Conservation (phyloP, 2,797 vertebrate genomes). For the Sebastes itinus region DNA sequence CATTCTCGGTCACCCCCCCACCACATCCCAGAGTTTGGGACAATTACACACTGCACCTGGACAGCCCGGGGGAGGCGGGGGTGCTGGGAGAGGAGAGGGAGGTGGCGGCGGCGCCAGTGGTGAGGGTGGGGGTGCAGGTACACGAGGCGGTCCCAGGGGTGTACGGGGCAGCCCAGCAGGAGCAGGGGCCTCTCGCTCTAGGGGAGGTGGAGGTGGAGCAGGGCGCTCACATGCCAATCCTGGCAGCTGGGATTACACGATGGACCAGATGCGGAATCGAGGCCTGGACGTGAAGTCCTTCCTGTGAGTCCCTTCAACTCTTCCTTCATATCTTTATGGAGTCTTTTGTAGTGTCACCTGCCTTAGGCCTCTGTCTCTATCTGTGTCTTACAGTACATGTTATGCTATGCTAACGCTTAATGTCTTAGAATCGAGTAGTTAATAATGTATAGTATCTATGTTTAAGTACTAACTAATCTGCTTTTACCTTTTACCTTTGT, state of each 20-base stretch:
- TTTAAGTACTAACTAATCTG: constrained; percentile 22
- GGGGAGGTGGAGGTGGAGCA: constrained; percentile 82
- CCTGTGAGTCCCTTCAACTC: constrained; percentile 89
- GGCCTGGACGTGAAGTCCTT: constrained; percentile 99
- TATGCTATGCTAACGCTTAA: not conserved
- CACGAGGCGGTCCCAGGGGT: constrained; percentile 81
- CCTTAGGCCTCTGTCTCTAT: constrained; percentile 8
- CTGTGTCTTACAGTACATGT: not conserved
- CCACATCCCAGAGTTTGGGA: constrained; percentile 96
- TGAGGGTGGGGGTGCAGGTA: constrained; percentile 82
- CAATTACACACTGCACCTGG: constrained; percentile 89
- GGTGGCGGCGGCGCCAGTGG: constrained; percentile 70
- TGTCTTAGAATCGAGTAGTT: not conserved
- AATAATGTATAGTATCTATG: not conserved
- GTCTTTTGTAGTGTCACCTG: constrained; percentile 14
- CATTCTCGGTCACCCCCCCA: constrained; percentile 86
- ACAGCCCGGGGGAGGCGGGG: constrained; percentile 79
- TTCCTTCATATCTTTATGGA: constrained; percentile 14
- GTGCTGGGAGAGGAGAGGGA: constrained; percentile 82
- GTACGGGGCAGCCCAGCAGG: constrained; percentile 82
- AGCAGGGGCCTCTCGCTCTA: constrained; percentile 87
- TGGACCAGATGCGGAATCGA: constrained; percentile 96
- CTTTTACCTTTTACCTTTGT: constrained; percentile 23
- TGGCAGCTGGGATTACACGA: constrained; percentile 98
- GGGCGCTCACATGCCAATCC: constrained; percentile 87